Base-by-base conservation (phyloP, 2,888 invertebrate species). In the Thecocarcelia acutangulata region DNA sequence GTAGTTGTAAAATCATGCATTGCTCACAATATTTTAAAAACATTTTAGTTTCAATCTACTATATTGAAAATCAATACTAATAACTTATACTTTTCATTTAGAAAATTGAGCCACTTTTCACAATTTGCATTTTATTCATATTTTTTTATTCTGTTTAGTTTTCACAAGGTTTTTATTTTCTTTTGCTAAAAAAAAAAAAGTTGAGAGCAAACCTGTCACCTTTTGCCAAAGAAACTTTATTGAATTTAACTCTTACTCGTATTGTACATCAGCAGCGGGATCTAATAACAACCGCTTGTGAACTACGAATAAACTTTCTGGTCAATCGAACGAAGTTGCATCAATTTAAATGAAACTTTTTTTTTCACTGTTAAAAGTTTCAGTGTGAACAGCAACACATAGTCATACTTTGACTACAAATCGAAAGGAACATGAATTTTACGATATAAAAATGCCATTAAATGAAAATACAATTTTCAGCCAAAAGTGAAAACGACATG, bases 251-350 rank as follows among this genome's bases (percentile, higher is more conserved):
- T 64, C 28, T 12, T 42, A 50, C n/a, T n/a, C n/a, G n/a, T n/a
- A n/a, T n/a, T n/a, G n/a, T n/a, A n/a, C 73, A 68, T 33, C 50
- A 66, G 63, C 58, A 58, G 21, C 44, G 21, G 42, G 42, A 52
- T 44, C 17, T 13, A 48, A 42, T 48, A 72, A 15, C 15, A 66
- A 9, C 24, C 59, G 54, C 46, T 61, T 42, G 12, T 56, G 28
- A 56, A 63, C 59, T 73, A 46, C 17, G 13, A 70, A 11, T 59
- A 80, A n/a, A 74, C 63, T 81, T 77, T 73, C 50, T 81, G 73
- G 81, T 81, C 81, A 81, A 81, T 81, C 77, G 77, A 77, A 77
- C 77, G 77, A 77, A 77, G 64, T 77, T 81, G 63, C 69, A 77
- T 69, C 73, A 81, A 77, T 77, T 81, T 74, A 64, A 74, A 56